phyloP scores from a whole-genome alignment of 2,888 invertebrate species.

The Neria commutata region DNA sequence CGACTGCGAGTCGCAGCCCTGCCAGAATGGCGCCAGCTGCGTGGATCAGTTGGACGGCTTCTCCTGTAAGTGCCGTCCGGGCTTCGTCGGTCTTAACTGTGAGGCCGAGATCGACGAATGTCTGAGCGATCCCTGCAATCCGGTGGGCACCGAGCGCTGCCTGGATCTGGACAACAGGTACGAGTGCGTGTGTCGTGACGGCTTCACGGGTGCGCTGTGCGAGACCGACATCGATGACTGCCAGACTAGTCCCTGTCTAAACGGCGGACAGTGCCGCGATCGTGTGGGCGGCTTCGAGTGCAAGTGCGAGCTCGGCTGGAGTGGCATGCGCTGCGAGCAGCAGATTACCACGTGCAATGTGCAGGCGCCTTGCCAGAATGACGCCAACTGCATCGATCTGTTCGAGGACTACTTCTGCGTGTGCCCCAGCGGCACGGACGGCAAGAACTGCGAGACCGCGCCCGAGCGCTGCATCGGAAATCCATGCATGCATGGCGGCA shows the following conservation, averaged over 20 bases:
- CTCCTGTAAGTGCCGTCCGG: constrained; percentile 89
- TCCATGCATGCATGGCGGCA: constrained; percentile 95
- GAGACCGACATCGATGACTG: constrained; percentile 90
- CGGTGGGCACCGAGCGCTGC: constrained; percentile 88
- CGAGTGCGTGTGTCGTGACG: constrained; percentile 86
- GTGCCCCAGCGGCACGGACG: constrained; percentile 94
- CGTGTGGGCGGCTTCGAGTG: constrained; percentile 85
- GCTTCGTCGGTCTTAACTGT: constrained; percentile 90
- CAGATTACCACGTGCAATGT: constrained; percentile 85
- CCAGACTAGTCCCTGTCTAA: constrained; percentile 81
- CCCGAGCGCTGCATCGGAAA: constrained; percentile 75
- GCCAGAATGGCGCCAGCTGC: constrained; percentile 91
- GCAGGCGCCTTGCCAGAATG: constrained; percentile 88
- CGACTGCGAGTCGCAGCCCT: constrained; percentile 87
- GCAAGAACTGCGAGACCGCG: constrained; percentile 95
- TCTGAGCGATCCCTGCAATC: constrained; percentile 86
- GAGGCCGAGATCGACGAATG: constrained; percentile 94
- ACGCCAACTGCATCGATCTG: constrained; percentile 87
- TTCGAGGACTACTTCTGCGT: constrained; percentile 72
- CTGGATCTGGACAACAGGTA: constrained; percentile 87
- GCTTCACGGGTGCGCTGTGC: constrained; percentile 84
- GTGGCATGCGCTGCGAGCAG: constrained; percentile 81
- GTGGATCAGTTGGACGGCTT: constrained; percentile 88
- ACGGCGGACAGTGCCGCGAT: constrained; percentile 88
- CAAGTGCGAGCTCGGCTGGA: constrained; percentile 84